Evolutionary conservation across 2,113 vertebrate species (phyloP).

Genomic region (Emydocephalus ijimae): DNA sequence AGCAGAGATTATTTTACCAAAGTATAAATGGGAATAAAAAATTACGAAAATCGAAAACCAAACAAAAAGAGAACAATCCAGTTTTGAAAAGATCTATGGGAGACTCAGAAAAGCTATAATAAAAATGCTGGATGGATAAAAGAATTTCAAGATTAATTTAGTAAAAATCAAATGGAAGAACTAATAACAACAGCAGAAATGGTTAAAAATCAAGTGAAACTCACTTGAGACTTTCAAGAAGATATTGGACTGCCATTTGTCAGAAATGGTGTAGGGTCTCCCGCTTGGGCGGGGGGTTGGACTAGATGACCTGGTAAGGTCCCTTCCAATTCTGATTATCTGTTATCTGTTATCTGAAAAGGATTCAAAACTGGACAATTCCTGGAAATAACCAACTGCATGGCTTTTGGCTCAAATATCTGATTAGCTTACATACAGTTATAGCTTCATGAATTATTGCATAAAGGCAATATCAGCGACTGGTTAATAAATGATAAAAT

Average conservation of each 20-base stretch:
- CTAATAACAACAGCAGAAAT: background rate
- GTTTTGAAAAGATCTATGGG: background rate
- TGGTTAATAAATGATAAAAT: background rate
- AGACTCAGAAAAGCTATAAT: background rate
- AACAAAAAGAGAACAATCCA: background rate
- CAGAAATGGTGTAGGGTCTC: too few species aligned
- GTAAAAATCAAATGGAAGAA: background rate
- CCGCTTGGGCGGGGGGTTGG: too few species aligned
- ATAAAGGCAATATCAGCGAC: background rate
- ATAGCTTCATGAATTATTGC: background rate
- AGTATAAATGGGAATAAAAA: background rate
- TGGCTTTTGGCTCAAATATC: background rate
- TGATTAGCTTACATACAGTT: background rate
- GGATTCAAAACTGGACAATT: background rate
- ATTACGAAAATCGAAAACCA: background rate
- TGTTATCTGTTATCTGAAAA: background rate
- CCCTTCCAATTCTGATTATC: too few species aligned
- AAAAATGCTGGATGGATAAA: background rate
- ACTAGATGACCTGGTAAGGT: too few species aligned
- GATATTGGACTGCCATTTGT: too few species aligned
- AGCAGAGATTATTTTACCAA: background rate
- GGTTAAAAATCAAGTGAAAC: background rate
- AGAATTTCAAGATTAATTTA: background rate
- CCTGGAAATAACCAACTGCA: background rate
- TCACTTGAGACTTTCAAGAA: too few species aligned